Percentiles rank a stretch among this genome's conserved stretches.
These are phyloP conservation scores for Lysandra coridon DNA, from an alignment of 2,888 invertebrate genomes.

Conservation along the genomic window DNA sequence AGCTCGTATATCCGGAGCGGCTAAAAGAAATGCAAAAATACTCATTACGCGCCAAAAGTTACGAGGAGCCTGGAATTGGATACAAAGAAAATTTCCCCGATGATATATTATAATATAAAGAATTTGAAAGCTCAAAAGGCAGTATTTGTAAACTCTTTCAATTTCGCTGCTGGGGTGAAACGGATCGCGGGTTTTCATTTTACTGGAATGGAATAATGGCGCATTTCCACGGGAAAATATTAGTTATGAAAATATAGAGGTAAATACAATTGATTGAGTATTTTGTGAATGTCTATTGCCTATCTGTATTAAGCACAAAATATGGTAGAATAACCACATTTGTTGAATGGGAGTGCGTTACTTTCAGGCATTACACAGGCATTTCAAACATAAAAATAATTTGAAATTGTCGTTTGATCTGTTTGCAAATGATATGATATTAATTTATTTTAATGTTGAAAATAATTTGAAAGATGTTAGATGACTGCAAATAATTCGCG, in stretches of 20 bases:
- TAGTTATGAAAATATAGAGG: too few species aligned
- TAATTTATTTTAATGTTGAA: constrained; percentile 8
- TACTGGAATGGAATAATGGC: too few species aligned
- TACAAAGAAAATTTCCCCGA: constrained; percentile 8
- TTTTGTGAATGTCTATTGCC: too few species aligned
- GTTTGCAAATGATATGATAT: too few species aligned
- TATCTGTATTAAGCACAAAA: too few species aligned
- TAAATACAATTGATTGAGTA: too few species aligned
- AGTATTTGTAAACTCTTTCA: constrained; percentile 26
- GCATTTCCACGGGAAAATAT: too few species aligned
- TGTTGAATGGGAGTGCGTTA: too few species aligned
- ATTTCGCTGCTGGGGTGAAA: neutral
- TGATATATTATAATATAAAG: neutral
- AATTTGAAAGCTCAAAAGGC: constrained; percentile 27
- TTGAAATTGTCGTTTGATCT: too few species aligned
- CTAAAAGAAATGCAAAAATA: constrained; percentile 11
- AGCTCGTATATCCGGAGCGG: neutral
- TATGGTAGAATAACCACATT: too few species aligned
- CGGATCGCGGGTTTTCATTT: constrained; percentile 8
- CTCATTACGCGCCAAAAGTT: neutral
- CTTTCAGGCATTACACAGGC: too few species aligned
- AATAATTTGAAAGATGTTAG: neutral
- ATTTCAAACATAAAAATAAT: too few species aligned
- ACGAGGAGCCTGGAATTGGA: neutral
- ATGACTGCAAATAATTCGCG: neutral